Evolutionary conservation across 2,888 invertebrate genomes (phyloP).

Genomic region (Epicampocera succincta): DNA sequence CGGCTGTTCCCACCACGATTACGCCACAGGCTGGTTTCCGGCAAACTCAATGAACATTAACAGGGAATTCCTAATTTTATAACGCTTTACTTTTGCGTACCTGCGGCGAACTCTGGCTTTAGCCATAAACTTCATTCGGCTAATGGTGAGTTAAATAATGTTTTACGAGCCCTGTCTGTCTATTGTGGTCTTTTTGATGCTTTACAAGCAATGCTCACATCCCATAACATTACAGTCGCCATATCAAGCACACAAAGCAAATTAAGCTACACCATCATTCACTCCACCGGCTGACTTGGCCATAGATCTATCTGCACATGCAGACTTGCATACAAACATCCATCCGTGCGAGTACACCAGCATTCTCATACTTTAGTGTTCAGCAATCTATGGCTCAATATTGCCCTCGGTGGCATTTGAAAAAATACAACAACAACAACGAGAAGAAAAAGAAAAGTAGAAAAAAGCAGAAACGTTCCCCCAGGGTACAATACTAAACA

Average conservation of each 20-base stretch:
- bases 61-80: too few relatives aligned
- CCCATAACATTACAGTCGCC: slow-evolving; percentile 19
- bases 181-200: slow-evolving; percentile 61
- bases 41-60: too few relatives aligned
- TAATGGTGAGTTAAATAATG: slow-evolving; percentile 45
- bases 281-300: not conserved
- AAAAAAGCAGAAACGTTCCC: slow-evolving; percentile 33
- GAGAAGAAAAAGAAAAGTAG: not conserved
- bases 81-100: too few relatives aligned
- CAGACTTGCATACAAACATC: not conserved
- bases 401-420: slow-evolving; percentile 53
- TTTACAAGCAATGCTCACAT: slow-evolving; percentile 50
- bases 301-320: not conserved
- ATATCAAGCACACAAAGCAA: slow-evolving; percentile 8
- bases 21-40: too few relatives aligned
- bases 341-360: not conserved
- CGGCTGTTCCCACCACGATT: too few relatives aligned
- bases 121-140: not conserved
- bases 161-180: slow-evolving; percentile 58
- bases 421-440: too few relatives aligned
- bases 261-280: slow-evolving; percentile 25
- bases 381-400: slow-evolving; percentile 51
- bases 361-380: slow-evolving; percentile 14
- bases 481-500: slow-evolving; percentile 63
- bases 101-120: slow-evolving; percentile 17